These are phyloP conservation scores for Pilophorus perplexus DNA, from an alignment of 2,888 invertebrate genomes.

Conservation along the genomic window DNA sequence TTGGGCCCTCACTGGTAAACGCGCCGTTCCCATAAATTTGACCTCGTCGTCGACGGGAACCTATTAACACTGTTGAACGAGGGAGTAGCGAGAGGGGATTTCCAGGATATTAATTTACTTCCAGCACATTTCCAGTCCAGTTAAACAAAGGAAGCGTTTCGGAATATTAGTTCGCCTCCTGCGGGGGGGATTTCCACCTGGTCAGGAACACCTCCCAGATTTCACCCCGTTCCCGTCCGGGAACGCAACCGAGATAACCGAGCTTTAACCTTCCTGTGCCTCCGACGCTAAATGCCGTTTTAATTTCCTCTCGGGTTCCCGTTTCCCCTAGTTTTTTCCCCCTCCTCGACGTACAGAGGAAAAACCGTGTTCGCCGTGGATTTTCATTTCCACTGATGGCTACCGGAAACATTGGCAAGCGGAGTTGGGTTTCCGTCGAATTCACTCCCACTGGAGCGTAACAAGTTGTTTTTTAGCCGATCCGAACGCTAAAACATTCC, in stretches of 20 bases:
- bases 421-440: too few species aligned
- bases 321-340: background rate
- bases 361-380: background rate
- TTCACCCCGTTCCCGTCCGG: background rate
- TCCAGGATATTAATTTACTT: slow-evolving; percentile 37
- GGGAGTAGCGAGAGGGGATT: background rate
- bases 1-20: too few species aligned
- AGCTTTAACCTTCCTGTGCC: background rate
- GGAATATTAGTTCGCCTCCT: slow-evolving; percentile 6
- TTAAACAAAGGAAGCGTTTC: slow-evolving; percentile 26
- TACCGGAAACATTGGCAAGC: too few species aligned
- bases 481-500: too few species aligned
- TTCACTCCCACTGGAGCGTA: too few species aligned
- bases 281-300: background rate
- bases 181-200: background rate
- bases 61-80: background rate
- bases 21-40: background rate
- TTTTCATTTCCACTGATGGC: background rate
- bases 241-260: background rate
- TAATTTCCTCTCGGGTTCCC: background rate
- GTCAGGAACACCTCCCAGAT: background rate
- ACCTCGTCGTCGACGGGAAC: background rate
- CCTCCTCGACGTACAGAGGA: background rate
- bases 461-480: too few species aligned
- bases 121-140: slow-evolving; percentile 33